Evolutionary conservation across 2,888 invertebrate species (phyloP).

Genomic region (Hyposoter dolosus): DNA sequence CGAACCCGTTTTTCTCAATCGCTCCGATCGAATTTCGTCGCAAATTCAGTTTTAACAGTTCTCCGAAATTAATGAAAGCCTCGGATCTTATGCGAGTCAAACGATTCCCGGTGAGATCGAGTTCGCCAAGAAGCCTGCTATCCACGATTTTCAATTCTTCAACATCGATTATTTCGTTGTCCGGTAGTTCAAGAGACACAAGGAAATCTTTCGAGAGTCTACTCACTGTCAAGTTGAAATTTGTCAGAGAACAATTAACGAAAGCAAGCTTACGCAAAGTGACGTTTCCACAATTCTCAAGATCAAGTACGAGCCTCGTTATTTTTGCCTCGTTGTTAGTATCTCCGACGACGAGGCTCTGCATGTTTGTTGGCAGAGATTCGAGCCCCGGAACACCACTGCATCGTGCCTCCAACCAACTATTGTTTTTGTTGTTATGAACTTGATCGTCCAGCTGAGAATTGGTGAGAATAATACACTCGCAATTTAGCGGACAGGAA

Average conservation of each 20-base stretch:
- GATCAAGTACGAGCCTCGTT: slow-evolving; percentile 66
- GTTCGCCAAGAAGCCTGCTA: slow-evolving; percentile 83
- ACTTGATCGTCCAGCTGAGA: not conserved
- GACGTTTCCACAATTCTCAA: slow-evolving; percentile 64
- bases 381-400: slow-evolving; percentile 64
- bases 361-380: slow-evolving; percentile 65
- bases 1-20: slow-evolving; percentile 87
- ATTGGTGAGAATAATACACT: slow-evolving; percentile 69
- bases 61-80: slow-evolving; percentile 86
- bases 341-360: slow-evolving; percentile 71
- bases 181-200: slow-evolving; percentile 77
- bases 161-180: slow-evolving; percentile 75
- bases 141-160: slow-evolving; percentile 66
- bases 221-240: slow-evolving; percentile 76
- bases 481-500: slow-evolving; percentile 80
- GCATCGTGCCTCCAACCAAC: slow-evolving; percentile 69
- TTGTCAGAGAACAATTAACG: slow-evolving; percentile 77
- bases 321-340: slow-evolving; percentile 69
- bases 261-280: slow-evolving; percentile 66
- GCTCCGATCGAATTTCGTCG: slow-evolving; percentile 89
- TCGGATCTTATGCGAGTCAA: slow-evolving; percentile 86
- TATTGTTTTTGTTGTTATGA: slow-evolving; percentile 5
- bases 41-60: slow-evolving; percentile 88
- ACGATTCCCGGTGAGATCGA: slow-evolving; percentile 88
- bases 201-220: slow-evolving; percentile 66